Base-by-base conservation (phyloP, 2,113 vertebrate genomes). In the Bombycilla garrulus region DNA sequence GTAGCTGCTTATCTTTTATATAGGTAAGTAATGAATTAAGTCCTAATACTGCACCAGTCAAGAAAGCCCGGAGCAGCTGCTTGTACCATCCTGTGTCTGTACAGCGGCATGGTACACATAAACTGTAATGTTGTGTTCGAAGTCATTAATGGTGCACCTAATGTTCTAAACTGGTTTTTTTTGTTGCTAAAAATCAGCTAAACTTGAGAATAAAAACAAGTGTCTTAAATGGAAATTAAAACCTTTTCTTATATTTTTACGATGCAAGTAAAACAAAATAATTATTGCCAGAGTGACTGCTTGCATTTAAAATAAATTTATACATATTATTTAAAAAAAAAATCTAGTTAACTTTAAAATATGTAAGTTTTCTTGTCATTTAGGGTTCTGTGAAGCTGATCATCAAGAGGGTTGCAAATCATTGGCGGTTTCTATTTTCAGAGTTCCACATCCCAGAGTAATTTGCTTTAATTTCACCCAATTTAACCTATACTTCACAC, bases 401-500 rank as follows among this genome's bases (percentile, higher is more conserved):
- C 98, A 98, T 98, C 98, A 98, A 98, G 97, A 98, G 97, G 98
- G 98, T 98, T 98, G 98, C 98, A 98, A 98, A 99, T 99, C 98
- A 98, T 98, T 98, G 98, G 98, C 98, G 93, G 98, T 98, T 98
- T 98, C 97, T 98, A 98, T 98, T 98, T 98, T 98, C 98, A 98
- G 98, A 98, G 98, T 98, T 98, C 98, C 98, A 98, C 98, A 98
- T 99, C 98, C 98, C 98, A 96, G 98, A 98, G 98, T 99, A 99
- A 99, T 99, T 99, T 99, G 98, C 98, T 98, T 99, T 99, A 98
- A 99, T 99, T 99, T 99, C 98, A 98, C 98, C 98, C 99, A 99
- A 99, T 99, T 99, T 99, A 99, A 99, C 98, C 98, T 98, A 98
- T 98, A 98, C 98, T 99, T 99, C 98, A 98, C 98, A 98, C 98